A percentile compares a stretch with the other conserved stretches of the same genome.
Evolutionary conservation across 2,113 vertebrate species (phyloP).

Genomic region (Pogonocichla stellata): DNA sequence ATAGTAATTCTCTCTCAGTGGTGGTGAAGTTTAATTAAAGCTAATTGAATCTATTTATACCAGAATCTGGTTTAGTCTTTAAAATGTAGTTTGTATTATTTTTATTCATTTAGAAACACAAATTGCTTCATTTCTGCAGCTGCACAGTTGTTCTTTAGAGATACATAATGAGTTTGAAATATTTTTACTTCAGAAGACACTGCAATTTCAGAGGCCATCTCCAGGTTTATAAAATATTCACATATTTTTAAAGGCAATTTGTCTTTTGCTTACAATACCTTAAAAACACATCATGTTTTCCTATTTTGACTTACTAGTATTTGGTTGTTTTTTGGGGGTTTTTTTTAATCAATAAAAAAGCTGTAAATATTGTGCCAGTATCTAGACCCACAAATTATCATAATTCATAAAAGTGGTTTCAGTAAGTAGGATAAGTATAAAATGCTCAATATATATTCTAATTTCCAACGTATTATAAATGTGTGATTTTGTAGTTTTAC

Average conservation of each 20-base stretch:
- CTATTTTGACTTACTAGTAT: background rate
- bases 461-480: accelerated
- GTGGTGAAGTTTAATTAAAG: background rate
- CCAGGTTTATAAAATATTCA: background rate
- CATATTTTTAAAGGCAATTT: background rate
- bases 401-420: background rate
- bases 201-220: background rate
- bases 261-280: background rate
- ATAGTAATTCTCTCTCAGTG: background rate
- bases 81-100: background rate
- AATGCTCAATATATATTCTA: background rate
- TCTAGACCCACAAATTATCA: background rate
- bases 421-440: background rate
- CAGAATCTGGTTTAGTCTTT: background rate
- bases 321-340: background rate
- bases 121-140: background rate
- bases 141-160: background rate
- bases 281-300: background rate
- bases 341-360: background rate
- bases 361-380: background rate
- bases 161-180: background rate
- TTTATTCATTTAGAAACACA: background rate
- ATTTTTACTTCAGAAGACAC: background rate
- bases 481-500: background rate
- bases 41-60: background rate